These are phyloP conservation scores for Odontamblyopus rebecca DNA, from an alignment of 2,797 vertebrate genomes.

Conservation along the genomic window DNA sequence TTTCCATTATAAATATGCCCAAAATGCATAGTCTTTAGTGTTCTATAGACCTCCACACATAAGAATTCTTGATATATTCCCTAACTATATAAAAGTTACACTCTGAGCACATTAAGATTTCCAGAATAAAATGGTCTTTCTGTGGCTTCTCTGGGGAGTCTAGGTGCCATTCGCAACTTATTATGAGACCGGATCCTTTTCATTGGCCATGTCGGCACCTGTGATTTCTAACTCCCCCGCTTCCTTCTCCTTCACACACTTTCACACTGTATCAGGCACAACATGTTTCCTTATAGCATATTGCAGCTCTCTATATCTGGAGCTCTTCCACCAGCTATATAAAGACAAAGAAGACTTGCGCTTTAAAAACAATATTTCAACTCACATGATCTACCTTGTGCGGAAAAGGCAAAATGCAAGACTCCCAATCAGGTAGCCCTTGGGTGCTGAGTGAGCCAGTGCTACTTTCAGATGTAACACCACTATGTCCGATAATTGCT, in stretches of 20 bases:
- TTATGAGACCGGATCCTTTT: slow-evolving; percentile 63
- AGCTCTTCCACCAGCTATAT: slow-evolving; percentile 21
- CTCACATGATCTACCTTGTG: slow-evolving; percentile 2
- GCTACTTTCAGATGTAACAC: slow-evolving; percentile 51
- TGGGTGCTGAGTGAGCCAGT: slow-evolving; percentile 44
- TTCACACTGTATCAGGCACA: slow-evolving; percentile 6
- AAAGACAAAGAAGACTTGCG: background rate
- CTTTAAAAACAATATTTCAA: background rate
- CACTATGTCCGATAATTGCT: slow-evolving; percentile 57
- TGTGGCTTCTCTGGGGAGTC: slow-evolving; percentile 53
- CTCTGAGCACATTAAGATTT: background rate
- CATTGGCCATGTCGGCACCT: slow-evolving; percentile 44
- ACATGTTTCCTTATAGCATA: background rate
- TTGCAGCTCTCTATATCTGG: slow-evolving; percentile 18
- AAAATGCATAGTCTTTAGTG: too few species aligned
- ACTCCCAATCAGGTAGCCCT: slow-evolving; percentile 26
- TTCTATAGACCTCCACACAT: too few species aligned
- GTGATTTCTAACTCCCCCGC: slow-evolving; percentile 30
- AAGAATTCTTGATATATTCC: background rate
- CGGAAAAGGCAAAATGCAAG: slow-evolving; percentile 21
- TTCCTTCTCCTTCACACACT: background rate
- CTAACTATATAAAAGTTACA: background rate
- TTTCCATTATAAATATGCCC: too few species aligned
- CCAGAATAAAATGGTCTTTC: slow-evolving; percentile 31
- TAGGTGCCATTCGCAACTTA: slow-evolving; percentile 64